These are phyloP conservation scores for Pipra filicauda DNA, from an alignment of 2,113 vertebrate species.

Conservation along the genomic window DNA sequence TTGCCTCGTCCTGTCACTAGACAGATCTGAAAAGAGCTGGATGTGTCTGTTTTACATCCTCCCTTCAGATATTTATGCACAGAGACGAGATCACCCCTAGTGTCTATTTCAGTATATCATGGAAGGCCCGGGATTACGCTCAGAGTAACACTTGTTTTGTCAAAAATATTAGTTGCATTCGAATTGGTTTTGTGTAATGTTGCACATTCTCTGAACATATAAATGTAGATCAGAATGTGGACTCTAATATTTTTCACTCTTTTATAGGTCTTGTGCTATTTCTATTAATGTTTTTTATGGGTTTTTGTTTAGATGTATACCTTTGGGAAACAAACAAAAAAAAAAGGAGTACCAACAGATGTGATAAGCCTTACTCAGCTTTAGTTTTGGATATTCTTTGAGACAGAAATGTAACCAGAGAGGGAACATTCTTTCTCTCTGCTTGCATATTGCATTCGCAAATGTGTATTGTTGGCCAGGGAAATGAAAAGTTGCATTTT, in stretches of 20 bases:
- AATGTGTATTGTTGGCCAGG: rapidly evolving
- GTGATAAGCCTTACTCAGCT: background rate
- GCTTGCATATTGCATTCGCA: background rate
- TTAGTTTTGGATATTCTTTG: background rate
- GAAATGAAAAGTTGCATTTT: background rate
- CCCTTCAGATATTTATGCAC: background rate
- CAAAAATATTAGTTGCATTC: background rate
- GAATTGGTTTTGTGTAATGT: background rate
- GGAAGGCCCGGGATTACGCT: background rate
- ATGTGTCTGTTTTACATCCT: background rate
- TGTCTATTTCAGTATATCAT: background rate
- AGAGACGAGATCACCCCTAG: background rate
- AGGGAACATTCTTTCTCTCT: background rate
- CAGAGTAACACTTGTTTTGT: background rate
- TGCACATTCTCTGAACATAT: background rate
- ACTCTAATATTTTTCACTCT: background rate
- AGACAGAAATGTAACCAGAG: background rate
- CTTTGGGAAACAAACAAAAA: background rate
- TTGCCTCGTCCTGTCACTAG: background rate
- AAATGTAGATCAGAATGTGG: background rate
- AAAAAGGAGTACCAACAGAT: background rate
- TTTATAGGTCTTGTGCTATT: background rate
- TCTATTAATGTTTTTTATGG: background rate
- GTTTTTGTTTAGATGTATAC: background rate
- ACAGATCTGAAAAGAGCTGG: background rate